These are phyloP conservation scores for Aporophyla nigra DNA, from an alignment of 2,888 invertebrate genomes.

Conservation along the genomic window DNA sequence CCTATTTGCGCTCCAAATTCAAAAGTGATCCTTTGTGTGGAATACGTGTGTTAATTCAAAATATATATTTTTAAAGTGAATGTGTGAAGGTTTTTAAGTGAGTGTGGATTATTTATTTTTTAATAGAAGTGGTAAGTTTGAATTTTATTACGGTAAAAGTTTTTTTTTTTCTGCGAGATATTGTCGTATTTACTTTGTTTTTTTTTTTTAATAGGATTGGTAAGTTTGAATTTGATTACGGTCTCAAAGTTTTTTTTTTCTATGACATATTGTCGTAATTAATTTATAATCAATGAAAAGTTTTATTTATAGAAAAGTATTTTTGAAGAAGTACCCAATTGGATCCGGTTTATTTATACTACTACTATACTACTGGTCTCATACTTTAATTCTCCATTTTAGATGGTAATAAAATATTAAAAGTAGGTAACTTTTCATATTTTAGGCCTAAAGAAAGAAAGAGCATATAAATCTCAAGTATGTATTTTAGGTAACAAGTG, in stretches of 20 bases:
- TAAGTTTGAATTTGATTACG: conserved; percentile 47
- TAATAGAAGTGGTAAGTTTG: conserved; percentile 53
- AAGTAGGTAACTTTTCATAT: too few relatives aligned
- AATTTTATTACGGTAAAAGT: conserved; percentile 11
- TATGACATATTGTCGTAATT: neutral
- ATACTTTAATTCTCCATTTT: neutral
- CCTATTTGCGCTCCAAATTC: conserved; percentile 52
- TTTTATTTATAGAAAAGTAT: neutral
- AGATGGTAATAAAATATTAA: too few relatives aligned
- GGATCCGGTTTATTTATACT: neutral
- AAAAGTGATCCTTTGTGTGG: conserved; percentile 65
- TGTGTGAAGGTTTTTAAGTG: conserved; percentile 53
- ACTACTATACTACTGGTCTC: too few relatives aligned
- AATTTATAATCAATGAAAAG: conserved; percentile 8
- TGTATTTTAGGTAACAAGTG: neutral
- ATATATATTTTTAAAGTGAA: conserved; percentile 42
- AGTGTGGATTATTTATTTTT: conserved; percentile 47
- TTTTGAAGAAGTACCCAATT: neutral
- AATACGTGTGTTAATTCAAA: conserved; percentile 45
- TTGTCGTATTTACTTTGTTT: neutral
- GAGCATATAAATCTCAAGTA: too few relatives aligned
- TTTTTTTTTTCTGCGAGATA: neutral
- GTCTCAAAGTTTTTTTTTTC: conserved; percentile 24
- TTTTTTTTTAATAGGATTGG: conserved; percentile 40
- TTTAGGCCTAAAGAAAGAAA: neutral